These are phyloP conservation scores for Sebastes ruberrimus DNA, from an alignment of 2,797 vertebrate genomes.

Conservation along the genomic window DNA sequence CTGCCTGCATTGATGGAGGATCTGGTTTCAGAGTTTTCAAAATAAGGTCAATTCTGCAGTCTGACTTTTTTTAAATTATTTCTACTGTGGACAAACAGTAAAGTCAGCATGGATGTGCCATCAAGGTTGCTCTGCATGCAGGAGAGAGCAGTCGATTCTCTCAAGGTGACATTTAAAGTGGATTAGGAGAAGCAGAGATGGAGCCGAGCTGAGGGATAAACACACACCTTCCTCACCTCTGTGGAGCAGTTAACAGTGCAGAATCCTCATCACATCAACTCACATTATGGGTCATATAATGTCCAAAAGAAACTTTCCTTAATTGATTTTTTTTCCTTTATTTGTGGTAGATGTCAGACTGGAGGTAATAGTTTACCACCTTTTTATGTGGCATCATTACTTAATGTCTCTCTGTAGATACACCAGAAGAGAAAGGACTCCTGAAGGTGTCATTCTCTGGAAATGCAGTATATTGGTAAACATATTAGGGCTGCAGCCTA, in stretches of 20 bases:
- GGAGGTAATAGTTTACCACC: not conserved
- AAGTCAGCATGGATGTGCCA: not conserved
- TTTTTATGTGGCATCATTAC: not conserved
- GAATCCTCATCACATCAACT: not conserved
- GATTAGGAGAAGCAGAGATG: slow-evolving; percentile 2
- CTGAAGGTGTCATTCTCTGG: not conserved
- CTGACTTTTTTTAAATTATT: not conserved
- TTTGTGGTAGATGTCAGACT: not conserved
- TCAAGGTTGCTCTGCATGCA: slow-evolving; percentile 7
- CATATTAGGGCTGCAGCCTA: not conserved
- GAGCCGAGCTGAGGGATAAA: not conserved
- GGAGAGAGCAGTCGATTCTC: not conserved
- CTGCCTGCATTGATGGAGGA: not conserved
- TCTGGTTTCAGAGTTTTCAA: not conserved
- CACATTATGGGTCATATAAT: not conserved
- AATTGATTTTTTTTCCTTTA: no score
- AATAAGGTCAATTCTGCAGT: not conserved
- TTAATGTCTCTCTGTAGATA: not conserved
- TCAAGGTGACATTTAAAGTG: slow-evolving; percentile 64
- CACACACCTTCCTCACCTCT: not conserved
- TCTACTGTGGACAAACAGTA: not conserved
- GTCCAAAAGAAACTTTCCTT: not conserved
- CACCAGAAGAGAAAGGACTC: not conserved
- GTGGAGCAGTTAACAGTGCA: not conserved
- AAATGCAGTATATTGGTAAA: not conserved